Percentiles rank a stretch among this genome's conserved stretches.
Evolutionary conservation across 2,113 vertebrate genomes (phyloP).

Genomic region (Psilopsiagon aurifrons): DNA sequence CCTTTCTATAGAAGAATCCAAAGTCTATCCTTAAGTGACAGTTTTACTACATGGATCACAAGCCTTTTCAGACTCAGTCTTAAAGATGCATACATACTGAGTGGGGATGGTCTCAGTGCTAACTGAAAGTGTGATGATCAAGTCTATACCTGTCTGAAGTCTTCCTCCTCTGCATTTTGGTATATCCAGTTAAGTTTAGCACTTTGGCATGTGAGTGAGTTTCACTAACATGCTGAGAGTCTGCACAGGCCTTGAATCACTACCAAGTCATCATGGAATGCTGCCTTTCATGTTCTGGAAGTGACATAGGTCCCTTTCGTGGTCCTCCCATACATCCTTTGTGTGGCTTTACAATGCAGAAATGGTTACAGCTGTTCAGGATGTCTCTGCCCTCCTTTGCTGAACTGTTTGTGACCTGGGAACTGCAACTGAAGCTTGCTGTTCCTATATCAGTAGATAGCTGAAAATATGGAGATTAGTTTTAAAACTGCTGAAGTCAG

Average conservation of each 20-base stretch:
- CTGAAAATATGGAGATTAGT: neutral
- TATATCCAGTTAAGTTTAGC: neutral
- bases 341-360: neutral
- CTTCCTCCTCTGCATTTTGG: neutral
- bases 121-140: neutral
- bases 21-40: neutral
- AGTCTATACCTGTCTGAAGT: neutral
- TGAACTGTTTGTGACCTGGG: neutral
- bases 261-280: neutral
- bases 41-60: too few relatives aligned
- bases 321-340: neutral
- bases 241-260: neutral
- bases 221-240: neutral
- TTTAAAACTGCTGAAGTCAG: neutral
- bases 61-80: neutral
- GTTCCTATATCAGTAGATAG: neutral
- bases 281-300: neutral
- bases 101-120: neutral
- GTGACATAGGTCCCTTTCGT: neutral
- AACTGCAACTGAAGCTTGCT: neutral
- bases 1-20: neutral
- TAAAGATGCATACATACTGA: neutral
- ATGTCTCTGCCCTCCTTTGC: neutral
- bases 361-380: neutral
- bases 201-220: neutral